A percentile compares a stretch with the other conserved stretches of the same genome.
Conservation (phyloP, 2,113 vertebrate species). For the Zingel zingel region DNA sequence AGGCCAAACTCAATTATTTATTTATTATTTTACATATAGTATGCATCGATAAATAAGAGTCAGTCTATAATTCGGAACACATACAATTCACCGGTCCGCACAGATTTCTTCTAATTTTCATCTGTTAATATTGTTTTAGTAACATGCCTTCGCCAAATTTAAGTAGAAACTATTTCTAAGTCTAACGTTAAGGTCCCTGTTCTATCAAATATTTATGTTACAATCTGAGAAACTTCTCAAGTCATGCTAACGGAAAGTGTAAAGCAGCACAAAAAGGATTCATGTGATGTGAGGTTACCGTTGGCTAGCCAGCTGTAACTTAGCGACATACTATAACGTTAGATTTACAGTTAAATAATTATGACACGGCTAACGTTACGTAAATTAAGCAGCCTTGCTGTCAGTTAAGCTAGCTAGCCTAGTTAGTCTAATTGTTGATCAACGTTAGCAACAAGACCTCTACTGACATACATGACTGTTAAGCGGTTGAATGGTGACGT, state of each 20-base stretch:
- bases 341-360: neutral
- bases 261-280: neutral
- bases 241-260: neutral
- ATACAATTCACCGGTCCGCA: neutral
- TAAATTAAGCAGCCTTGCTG: neutral
- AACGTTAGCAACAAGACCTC: neutral
- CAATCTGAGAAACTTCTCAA: neutral
- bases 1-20: neutral
- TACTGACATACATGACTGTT: neutral
- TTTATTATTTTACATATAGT: neutral
- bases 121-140: neutral
- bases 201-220: too few species aligned
- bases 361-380: neutral
- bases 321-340: neutral
- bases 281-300: too few species aligned
- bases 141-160: neutral
- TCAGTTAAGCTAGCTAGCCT: neutral
- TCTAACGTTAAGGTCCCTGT: too few species aligned
- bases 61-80: neutral
- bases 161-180: neutral
- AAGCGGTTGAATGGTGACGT: conserved; percentile 14
- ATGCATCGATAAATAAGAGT: too few species aligned
- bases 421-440: neutral
- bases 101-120: neutral
- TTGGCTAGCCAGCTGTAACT: neutral